A percentile compares a stretch with the other conserved stretches of the same genome.
Evolutionary conservation across 2,888 invertebrate genomes (phyloP).

Genomic region (Falcaria lacertinaria): DNA sequence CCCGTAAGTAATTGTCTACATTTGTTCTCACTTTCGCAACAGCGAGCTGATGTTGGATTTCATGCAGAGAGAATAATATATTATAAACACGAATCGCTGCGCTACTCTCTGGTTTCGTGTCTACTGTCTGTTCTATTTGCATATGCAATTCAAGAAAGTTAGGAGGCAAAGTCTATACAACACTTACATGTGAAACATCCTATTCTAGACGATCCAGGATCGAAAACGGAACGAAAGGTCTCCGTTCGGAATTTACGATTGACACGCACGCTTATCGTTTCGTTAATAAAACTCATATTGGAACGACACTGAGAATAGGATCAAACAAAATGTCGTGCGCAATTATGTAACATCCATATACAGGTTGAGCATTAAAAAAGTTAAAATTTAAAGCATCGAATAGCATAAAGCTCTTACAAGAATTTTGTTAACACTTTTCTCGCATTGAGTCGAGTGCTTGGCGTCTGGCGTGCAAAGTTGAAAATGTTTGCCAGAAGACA

Average conservation of each 20-base stretch:
- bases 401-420: too few relatives aligned
- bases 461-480: constrained; percentile 46
- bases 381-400: too few relatives aligned
- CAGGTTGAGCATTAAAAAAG: too few relatives aligned
- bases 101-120: background rate
- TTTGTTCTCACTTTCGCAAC: constrained; percentile 25
- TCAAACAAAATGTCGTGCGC: constrained; percentile 19
- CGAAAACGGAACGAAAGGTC: constrained; percentile 10
- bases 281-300: constrained; percentile 38
- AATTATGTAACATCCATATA: constrained; percentile 16
- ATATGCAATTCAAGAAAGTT: background rate
- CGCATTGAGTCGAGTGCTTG: constrained; percentile 43
- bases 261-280: constrained; percentile 26
- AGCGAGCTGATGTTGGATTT: constrained; percentile 1
- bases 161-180: background rate
- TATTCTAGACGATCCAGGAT: background rate
- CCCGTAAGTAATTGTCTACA: constrained; percentile 31
- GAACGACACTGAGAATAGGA: constrained; percentile 28
- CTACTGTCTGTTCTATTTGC: background rate
- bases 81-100: background rate
- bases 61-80: constrained; percentile 7
- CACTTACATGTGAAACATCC: background rate
- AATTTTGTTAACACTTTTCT: constrained; percentile 36
- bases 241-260: constrained; percentile 32
- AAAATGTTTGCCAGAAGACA: constrained; percentile 42